Base-by-base conservation (phyloP, 2,113 vertebrate genomes). In the Nerophis lumbriciformis region DNA sequence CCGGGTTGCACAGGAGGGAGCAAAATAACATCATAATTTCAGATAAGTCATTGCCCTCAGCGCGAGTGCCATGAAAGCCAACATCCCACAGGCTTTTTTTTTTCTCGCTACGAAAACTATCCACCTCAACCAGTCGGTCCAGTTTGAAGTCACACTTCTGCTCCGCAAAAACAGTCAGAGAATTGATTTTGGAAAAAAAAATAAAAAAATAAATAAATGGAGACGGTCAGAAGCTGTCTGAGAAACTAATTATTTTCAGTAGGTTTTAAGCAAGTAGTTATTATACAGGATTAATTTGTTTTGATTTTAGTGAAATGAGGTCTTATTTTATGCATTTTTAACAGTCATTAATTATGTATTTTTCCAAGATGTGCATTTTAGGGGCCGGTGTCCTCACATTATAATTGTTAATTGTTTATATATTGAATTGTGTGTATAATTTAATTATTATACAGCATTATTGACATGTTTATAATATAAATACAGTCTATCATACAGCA, bases 11-110 rank as follows among this genome's bases (percentile, higher is more conserved):
- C 72, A 76, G 75, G 80, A 79, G 68, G 72, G 72, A 84, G 77
- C 75, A 79, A 84, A 82, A 83, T 79, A 84, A 84, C 83, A 85
- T 80, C 71, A 83, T 88, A 66, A 85, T 82, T 85, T 83, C 73
- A 84, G 80, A 85, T 75, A 84, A 88, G 76, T 86, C 81, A 77
- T 66, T 76, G 71, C 75, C 52, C 66, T 63, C 64, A 68, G 73
- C 60, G 73, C 65, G 28, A 58, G 72, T 62, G 77, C 72, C 76
- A 62, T 66, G 69, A 68, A 72, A 76, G 68, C 52, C 61, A 63
- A 54, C 75, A 76, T 76, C 78, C 77, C 75, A 80, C 60, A 70
- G 75, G 63, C 77, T 69, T 72, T 28, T 28, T 28, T 28, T 28
- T 28, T 52, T 68, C 59, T 64, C 70, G 53, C 74, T 65, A 63